phyloP scores from a whole-genome alignment of 2,797 vertebrate species.

The Chromobotia macracanthus region DNA sequence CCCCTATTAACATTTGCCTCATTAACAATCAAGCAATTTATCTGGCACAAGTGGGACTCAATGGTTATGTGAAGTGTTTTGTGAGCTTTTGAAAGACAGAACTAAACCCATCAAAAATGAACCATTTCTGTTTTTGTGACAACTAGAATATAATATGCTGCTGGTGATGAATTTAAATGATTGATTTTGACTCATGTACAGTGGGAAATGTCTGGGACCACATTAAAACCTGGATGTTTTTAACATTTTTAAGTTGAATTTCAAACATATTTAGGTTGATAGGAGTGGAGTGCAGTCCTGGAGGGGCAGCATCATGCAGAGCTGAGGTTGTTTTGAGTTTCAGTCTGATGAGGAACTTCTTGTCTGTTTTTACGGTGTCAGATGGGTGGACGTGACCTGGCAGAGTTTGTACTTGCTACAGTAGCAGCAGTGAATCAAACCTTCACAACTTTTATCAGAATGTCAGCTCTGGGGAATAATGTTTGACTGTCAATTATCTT shows the following conservation, averaged over 20 bases:
- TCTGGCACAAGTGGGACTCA: constrained; percentile 80
- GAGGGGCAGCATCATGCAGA: no score
- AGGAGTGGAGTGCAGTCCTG: no score
- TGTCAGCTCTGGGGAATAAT: no score
- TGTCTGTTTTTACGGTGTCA: constrained; percentile 80
- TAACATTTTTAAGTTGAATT: no score
- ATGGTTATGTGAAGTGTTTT: constrained; percentile 61
- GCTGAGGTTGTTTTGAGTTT: constrained; percentile 76
- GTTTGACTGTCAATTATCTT: background rate
- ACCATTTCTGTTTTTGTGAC: constrained; percentile 12
- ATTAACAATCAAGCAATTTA: constrained; percentile 92
- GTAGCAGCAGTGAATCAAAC: background rate
- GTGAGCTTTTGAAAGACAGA: constrained; percentile 38
- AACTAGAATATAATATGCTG: constrained; percentile 1
- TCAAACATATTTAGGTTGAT: no score
- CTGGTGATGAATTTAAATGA: constrained; percentile 9
- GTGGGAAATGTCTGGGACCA: no score
- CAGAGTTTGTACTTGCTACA: constrained; percentile 50
- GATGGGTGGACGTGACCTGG: constrained; percentile 62
- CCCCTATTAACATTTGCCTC: constrained; percentile 99
- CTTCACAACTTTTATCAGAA: no score
- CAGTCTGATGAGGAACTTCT: constrained; percentile 67
- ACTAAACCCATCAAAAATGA: constrained; percentile 27
- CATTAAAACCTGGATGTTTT: no score
- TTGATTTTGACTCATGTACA: no score